Base-by-base conservation (phyloP, 2,113 vertebrate species). In the Philantomba maxwellii region DNA sequence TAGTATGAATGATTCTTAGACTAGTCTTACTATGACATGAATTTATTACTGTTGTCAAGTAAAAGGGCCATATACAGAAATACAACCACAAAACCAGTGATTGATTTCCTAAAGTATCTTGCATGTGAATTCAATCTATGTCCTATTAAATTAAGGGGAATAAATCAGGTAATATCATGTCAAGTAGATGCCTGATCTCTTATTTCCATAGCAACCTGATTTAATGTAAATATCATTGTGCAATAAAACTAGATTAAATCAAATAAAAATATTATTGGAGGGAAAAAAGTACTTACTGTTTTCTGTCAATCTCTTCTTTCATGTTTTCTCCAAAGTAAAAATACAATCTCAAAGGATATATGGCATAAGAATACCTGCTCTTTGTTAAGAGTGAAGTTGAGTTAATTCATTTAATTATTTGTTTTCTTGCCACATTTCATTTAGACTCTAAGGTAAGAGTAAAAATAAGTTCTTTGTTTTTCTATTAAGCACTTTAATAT, bases 171-270 rank as follows among this genome's bases (percentile, higher is more conserved):
- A 96, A 90, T 95, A 53, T 82, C 87, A 92, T 89, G 57, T 58
- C 39, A 78, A 83, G 19, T 86, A 95, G 81, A 97, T 93, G 15
- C 13, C 47, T 81, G 47, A 88, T 49, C 57, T 87, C 11, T 87
- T 93, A 90, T 94, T 96, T 98, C 92, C 84, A 93, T 81, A 95
- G 84, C 75, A 97, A 97, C 64, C 92, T 81, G 47, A 97, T 83
- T 87, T 92, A 89, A 90, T 77, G 39, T 93, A 96, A 96, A 95
- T 95, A 96, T 89, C 55, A 83, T 84, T 26, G 0, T 91, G 49
- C 33, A 81, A 60, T 64, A 92, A 89, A 96, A 84, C n/a, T 80
- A 43, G 12, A 81, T 96, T 87, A 85, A 90, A 77, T 80, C 30
- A 92, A 96, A 96, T 51, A 92, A 92, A 94, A 88, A 85, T 94